Percentiles rank a stretch among this genome's conserved stretches.
Evolutionary conservation across 2,113 vertebrate genomes (phyloP).

Genomic region (Hepsetus odoe): DNA sequence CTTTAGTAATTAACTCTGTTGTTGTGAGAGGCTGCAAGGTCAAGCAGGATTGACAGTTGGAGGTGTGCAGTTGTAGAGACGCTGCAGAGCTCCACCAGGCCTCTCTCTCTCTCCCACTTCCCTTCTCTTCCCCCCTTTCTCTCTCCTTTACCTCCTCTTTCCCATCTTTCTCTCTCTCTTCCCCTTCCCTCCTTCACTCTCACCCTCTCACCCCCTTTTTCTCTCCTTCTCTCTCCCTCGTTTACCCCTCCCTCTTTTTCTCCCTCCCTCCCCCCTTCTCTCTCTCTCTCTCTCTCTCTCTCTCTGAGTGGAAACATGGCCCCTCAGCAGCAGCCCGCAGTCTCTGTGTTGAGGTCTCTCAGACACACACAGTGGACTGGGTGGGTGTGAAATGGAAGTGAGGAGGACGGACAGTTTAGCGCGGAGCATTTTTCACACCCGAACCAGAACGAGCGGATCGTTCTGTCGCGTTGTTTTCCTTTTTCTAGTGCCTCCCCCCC

Average conservation of each 20-base stretch:
- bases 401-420: conserved; percentile 7
- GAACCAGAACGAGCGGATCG: conserved; percentile 37
- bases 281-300: conserved; percentile 19
- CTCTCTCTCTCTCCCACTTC: conserved; percentile 8
- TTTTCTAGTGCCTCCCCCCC: conserved; percentile 55
- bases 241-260: neutral
- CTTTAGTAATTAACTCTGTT: neutral
- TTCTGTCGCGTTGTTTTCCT: conserved; percentile 17
- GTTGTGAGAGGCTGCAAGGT: neutral
- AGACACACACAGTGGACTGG: conserved; percentile 56
- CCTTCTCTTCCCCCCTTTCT: conserved; percentile 18
- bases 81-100: conserved; percentile 55
- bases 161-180: conserved; percentile 21
- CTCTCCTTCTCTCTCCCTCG: conserved; percentile 13
- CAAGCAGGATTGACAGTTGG: neutral
- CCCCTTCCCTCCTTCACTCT: neutral
- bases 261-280: neutral
- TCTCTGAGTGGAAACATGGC: conserved; percentile 69
- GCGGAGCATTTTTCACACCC: neutral
- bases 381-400: conserved; percentile 64
- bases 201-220: conserved; percentile 19
- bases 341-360: conserved; percentile 54
- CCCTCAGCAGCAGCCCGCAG: conserved; percentile 60
- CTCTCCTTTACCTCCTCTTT: neutral
- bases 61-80: neutral